Evolutionary conservation across 1,140 invertebrate species (phyloP), one percentile per base, ranked within the genome.

Genomic region (Hesperophylax magnus): DNA sequence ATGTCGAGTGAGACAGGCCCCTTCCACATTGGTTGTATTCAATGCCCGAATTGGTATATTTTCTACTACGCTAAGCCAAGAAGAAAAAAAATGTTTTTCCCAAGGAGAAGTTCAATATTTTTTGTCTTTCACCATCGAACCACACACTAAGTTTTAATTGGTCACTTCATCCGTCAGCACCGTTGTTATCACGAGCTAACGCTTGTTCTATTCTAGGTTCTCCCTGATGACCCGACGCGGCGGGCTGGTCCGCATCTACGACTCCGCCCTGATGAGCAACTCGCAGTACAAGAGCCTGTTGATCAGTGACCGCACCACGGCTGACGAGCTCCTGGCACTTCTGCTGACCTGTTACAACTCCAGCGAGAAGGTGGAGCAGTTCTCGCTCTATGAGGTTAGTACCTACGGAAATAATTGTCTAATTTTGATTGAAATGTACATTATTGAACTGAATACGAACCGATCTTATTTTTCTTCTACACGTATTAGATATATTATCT

Each of bases 281-380:
- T 97, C 96, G 0, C 95, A 97, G 89, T 98, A 98, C 91, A 98
- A 98, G 88, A 97, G 95, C 85, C 89, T 98, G 78, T 91, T 98
- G 74, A 95, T 98, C 81, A 97, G 96, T 77, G 96, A 97, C 82
- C 91, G 93, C 85, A 98, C 97, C 22, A 96, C 95, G n/a, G 95
- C 95, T 4, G 95, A 97, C 86, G 96, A 98, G 89, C 89, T 98
- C 74, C 93, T 98, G 77, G 94, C 95, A 83, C 93, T 98, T 84
- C 88, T 98, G 56, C 91, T 98, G 18, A 94, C 94, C 82, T 97
- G 96, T 89, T 97, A 96, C 86, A 95, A 93, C 87, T 96, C 94
- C 22, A 93, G 91, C 75, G 96, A 97, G 86, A 92, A 93, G 56
- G 94, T 96, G 1, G 95, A 96, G 86, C 93, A 95, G 87, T 98